These are phyloP conservation scores for Fregata magnificens DNA, from an alignment of 2,113 vertebrate species.

Conservation along the genomic window DNA sequence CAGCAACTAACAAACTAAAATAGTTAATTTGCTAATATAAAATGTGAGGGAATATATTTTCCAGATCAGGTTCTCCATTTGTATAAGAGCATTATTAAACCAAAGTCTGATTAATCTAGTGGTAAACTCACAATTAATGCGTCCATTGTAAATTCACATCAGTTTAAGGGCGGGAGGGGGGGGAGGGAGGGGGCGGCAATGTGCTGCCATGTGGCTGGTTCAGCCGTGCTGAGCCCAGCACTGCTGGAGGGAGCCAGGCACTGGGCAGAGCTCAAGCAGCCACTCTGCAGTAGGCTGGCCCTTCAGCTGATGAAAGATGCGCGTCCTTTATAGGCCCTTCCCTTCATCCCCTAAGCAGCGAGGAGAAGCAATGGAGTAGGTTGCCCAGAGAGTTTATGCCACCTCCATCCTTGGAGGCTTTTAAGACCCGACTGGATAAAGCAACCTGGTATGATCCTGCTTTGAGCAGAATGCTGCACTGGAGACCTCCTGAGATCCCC, in stretches of 20 bases:
- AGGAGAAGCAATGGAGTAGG: neutral
- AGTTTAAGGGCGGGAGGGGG: neutral
- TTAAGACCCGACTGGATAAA: neutral
- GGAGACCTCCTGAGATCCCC: neutral
- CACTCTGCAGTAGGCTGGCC: neutral
- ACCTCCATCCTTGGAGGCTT: neutral
- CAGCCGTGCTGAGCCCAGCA: accelerated
- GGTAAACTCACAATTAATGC: neutral
- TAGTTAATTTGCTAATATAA: neutral
- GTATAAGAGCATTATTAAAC: neutral
- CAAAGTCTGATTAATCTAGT: neutral
- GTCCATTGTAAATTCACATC: neutral
- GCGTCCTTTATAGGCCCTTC: neutral
- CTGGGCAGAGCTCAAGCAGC: neutral
- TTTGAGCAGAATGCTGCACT: neutral
- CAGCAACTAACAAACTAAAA: neutral
- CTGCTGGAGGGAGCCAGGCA: neutral
- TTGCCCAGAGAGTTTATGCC: neutral
- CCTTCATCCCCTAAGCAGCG: neutral
- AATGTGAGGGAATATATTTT: neutral
- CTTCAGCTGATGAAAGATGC: neutral
- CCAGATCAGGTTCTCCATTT: neutral
- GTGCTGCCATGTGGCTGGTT: neutral
- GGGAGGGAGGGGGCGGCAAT: too few species aligned
- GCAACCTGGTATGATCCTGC: neutral